phyloP scores from a whole-genome alignment of 2,797 vertebrate species.

The Eulemur mongoz region DNA sequence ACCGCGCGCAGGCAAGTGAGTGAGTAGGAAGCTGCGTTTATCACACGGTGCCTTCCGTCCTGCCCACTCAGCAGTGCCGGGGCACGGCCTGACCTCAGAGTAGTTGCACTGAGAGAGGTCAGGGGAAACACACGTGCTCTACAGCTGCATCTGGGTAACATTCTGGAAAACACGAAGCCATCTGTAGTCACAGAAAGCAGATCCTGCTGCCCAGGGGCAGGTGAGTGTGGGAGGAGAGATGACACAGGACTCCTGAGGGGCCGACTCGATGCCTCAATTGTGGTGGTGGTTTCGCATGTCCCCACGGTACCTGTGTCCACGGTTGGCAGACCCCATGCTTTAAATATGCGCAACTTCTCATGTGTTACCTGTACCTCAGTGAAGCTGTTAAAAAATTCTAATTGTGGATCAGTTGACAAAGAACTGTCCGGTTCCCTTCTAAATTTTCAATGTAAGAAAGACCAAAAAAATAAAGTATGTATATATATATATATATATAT shows the following conservation, averaged over 20 bases:
- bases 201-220: not conserved
- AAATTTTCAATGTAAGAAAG: not conserved
- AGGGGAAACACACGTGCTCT: rapidly evolving
- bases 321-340: not conserved
- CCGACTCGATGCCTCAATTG: not conserved
- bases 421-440: not conserved
- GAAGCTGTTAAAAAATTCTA: not conserved
- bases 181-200: not conserved
- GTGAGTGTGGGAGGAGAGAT: not conserved
- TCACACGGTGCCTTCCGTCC: rapidly evolving
- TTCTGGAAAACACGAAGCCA: too few relatives aligned
- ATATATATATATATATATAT: too few relatives aligned
- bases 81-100: not conserved
- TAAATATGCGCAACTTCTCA: not conserved
- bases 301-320: rapidly evolving
- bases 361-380: rapidly evolving
- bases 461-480: not conserved
- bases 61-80: not conserved
- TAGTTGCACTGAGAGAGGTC: not conserved
- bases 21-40: not conserved
- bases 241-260: not conserved
- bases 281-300: not conserved
- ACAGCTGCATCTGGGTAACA: rapidly evolving
- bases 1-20: too few relatives aligned
- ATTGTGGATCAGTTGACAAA: not conserved